A percentile compares a stretch with the other conserved stretches of the same genome.
Evolutionary conservation across 2,797 vertebrate genomes (phyloP).

Genomic region (Diglossa cyanea): DNA sequence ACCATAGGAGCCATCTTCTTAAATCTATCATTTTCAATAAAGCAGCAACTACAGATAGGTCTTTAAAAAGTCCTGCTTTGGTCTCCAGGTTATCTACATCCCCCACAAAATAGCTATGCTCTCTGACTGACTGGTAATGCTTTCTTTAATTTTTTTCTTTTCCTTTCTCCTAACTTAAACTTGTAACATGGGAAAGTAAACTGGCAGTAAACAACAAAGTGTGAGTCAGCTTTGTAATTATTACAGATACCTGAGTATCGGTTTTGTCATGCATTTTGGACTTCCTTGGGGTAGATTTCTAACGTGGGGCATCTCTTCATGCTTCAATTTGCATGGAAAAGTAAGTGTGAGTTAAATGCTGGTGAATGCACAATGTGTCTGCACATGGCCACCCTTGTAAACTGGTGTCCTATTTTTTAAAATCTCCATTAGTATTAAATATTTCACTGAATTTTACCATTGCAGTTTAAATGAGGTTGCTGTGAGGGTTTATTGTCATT

Average conservation of each 20-base stretch:
- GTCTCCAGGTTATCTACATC: background rate
- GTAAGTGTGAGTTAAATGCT: background rate
- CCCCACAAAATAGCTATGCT: background rate
- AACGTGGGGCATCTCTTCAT: background rate
- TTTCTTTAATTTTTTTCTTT: slow-evolving; percentile 2
- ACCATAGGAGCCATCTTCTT: background rate
- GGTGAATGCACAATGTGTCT: background rate
- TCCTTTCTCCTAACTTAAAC: background rate
- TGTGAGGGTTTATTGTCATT: background rate
- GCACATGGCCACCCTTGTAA: background rate
- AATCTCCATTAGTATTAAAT: background rate
- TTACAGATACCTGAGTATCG: background rate
- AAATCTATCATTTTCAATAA: slow-evolving; percentile 47
- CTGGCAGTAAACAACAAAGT: background rate
- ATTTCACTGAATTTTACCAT: background rate
- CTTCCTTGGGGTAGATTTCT: background rate
- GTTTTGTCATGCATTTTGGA: background rate
- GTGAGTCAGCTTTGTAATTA: background rate
- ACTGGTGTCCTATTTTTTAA: background rate
- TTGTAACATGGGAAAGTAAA: background rate
- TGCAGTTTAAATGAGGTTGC: background rate
- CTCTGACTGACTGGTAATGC: background rate
- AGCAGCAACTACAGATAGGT: background rate
- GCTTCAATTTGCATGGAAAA: background rate
- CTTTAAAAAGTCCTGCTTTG: slow-evolving; percentile 13